Conservation (phyloP, 2,113 vertebrate genomes). For the Zapus hudsonius region DNA sequence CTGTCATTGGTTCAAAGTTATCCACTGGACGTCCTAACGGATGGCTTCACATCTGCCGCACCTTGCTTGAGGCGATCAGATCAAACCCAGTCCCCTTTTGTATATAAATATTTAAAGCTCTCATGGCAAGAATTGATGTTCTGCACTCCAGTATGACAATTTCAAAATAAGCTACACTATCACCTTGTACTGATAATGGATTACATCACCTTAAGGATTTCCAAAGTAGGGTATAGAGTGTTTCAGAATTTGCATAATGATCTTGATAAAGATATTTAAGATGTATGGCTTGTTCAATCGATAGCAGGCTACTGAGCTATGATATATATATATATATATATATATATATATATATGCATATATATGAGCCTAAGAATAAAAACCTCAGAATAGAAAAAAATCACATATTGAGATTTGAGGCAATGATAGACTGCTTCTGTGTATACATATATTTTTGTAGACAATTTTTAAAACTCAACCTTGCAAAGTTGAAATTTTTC, state of each 20-base stretch:
- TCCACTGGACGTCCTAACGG: background rate
- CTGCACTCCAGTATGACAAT: background rate
- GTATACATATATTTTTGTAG: constrained; percentile 67
- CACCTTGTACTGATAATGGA: constrained; percentile 52
- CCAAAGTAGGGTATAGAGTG: constrained; percentile 60
- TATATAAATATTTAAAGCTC: constrained; percentile 35
- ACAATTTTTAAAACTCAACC: constrained; percentile 67
- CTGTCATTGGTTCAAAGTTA: constrained; percentile 6
- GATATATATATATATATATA: background rate
- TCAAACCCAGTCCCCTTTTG: constrained; percentile 36
- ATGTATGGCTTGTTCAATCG: constrained; percentile 65
- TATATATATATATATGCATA: background rate
- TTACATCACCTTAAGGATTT: constrained; percentile 64
- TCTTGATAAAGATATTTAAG: constrained; percentile 69
- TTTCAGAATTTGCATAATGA: constrained; percentile 65
- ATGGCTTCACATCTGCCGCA: background rate
- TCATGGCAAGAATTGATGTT: constrained; percentile 34
- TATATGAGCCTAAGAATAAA: constrained; percentile 67
- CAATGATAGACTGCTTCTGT: constrained; percentile 71
- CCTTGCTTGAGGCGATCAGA: constrained; percentile 28
- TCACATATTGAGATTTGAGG: constrained; percentile 72
- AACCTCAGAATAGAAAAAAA: constrained; percentile 71
- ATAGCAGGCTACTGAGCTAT: constrained; percentile 53
- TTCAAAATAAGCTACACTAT: constrained; percentile 42
- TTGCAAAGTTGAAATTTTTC: constrained; percentile 61